Evolutionary conservation across 2,113 vertebrate genomes (phyloP).

Genomic region (Xyrauchen texanus): DNA sequence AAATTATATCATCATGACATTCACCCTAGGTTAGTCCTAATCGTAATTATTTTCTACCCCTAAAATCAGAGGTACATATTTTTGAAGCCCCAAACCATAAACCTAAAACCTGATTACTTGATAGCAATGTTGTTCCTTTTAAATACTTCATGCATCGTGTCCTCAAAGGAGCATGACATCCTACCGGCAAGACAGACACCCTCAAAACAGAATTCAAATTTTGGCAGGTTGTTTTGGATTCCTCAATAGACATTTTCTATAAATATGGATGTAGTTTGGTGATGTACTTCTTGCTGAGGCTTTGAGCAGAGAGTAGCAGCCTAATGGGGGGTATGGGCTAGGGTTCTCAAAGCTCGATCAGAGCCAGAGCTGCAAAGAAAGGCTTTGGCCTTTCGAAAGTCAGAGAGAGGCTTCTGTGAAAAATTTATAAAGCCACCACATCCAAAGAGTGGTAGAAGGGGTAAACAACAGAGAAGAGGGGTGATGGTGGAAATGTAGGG

Average conservation of each 20-base stretch:
- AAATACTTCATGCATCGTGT: slow-evolving; percentile 30
- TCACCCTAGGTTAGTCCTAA: no score
- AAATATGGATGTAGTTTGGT: background rate
- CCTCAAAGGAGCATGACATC: slow-evolving; percentile 26
- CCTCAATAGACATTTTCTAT: slow-evolving; percentile 7
- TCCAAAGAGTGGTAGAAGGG: slow-evolving; percentile 42
- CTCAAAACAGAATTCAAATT: slow-evolving; percentile 54
- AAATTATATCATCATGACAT: no score
- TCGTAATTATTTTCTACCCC: no score
- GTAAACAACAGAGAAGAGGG: slow-evolving; percentile 49
- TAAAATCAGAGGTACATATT: no score
- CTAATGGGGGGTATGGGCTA: slow-evolving; percentile 19
- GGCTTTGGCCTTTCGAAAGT: slow-evolving; percentile 61
- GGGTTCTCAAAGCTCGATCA: slow-evolving; percentile 41
- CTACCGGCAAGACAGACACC: slow-evolving; percentile 27
- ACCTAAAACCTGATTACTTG: background rate
- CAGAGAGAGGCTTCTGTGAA: slow-evolving; percentile 55
- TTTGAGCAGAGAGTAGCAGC: slow-evolving; percentile 5
- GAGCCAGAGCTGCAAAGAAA: slow-evolving; percentile 36
- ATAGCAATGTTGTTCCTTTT: no score
- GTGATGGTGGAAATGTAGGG: background rate
- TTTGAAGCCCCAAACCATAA: no score
- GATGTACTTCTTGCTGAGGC: background rate
- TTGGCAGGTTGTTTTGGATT: slow-evolving; percentile 1
- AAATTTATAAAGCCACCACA: slow-evolving; percentile 64